Base-by-base conservation (phyloP, 2,888 invertebrate species). In the Agapostemon virescens region DNA sequence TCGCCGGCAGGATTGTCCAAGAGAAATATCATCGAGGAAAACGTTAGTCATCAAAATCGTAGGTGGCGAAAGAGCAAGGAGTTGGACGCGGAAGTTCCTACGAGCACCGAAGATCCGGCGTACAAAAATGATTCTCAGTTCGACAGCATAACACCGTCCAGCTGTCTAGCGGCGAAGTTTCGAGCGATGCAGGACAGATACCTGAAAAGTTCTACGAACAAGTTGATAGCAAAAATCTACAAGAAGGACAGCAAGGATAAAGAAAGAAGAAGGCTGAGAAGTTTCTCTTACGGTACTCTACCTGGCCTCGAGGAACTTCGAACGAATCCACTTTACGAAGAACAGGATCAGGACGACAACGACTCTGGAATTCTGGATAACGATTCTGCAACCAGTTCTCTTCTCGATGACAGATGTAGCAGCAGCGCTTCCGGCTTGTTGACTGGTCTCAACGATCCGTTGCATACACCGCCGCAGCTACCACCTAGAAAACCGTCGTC, bases 331-430 rank as follows among this genome's bases (percentile, higher is more conserved):
- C 93, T 95, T 15, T 95, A 95, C 90, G 95, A 95, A 83, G 94
- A 95, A 61, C 94, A 95, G 87, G 95, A 95, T 87, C 94, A 94
- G 85, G 96, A 96, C 90, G 96, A 96, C 92, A 95, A 95, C 79
- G 96, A 96, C 91, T 96, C 96, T 40, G 96, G 96, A 55, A 96
- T 96, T 87, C 93, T 96, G 90, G 95, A 96, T 87, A 96, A 95
- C 89, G 96, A 96, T 90, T 96, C 96, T 1, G 95, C 95, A 13
- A 95, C 95, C 69, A 95, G 95, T 76, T 95, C 95, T 1, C 93
- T 95, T 81, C 94, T 95, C 82, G 92, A 92, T 72, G 92, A 92
- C 76, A 87, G 92, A 33, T 92, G 91, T 76, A 88, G 90, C 79
- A 92, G 89, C 82, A 89, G 90, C 1, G 89, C 89, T 64, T 90